Base-by-base conservation (phyloP, 1,140 invertebrate genomes). In the Brachionus rotundiformis region DNA sequence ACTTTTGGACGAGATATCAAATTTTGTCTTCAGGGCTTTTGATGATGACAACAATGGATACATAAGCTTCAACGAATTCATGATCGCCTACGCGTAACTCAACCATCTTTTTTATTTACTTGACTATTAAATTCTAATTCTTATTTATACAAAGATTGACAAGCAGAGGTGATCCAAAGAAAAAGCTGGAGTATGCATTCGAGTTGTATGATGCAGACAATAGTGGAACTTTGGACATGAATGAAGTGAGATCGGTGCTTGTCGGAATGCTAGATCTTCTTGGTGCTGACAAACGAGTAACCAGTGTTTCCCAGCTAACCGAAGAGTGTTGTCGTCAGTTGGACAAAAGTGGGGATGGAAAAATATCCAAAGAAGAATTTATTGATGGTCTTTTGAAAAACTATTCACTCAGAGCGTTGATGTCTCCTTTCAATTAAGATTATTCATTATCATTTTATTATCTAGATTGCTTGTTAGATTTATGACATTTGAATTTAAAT, bases 401-500 rank as follows among this genome's bases (percentile, higher is more conserved):
- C 25, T 54, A 54, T 59, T 59, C 23, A 59, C 59, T 79, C 10
- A 16, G 44, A 59, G 16, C 44, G 13, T 11, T 79, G 7, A 59
- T 79, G 76, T 79, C 76, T 23, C 76, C 76, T n/a, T 79, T 79
- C 41, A 59, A 79, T 59, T 79, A 79, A 23, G n/a, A n/a, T n/a
- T n/a, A n/a, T n/a, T n/a, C n/a, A n/a, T n/a, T n/a, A n/a, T n/a
- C 39, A 41, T 41, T 41, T 41, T 41, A 41, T 11, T 41, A 13
- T 41, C n/a, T 41, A 41, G 2, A 11, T 41, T 13, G 11, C 3
- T 41, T 10, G n/a, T 41, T 41, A 3, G 10, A 13, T 41, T 41
- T 41, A n/a, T n/a, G n/a, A n/a, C n/a, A n/a, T 41, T 41, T 41
- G 10, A 41, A 6, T 41, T 41, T 41, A 13, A 41, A 41, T 41